These are phyloP conservation scores for Eupithecia dodoneata DNA, from an alignment of 2,888 invertebrate species.

Conservation along the genomic window DNA sequence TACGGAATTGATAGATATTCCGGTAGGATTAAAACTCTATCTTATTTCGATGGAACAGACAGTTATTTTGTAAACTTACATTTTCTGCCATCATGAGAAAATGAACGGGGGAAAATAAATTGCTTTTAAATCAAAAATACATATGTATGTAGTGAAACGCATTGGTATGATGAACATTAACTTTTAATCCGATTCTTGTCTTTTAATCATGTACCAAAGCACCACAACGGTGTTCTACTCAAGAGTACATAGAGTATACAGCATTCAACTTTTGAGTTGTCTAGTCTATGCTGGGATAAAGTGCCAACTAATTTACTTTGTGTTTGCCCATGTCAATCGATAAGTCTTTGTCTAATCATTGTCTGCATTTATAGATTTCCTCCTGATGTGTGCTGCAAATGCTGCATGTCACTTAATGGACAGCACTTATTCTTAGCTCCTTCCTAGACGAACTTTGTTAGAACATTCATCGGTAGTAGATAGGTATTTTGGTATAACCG, in stretches of 20 bases:
- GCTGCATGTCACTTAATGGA: neutral
- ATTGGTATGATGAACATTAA: neutral
- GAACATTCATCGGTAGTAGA: neutral
- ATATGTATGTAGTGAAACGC: neutral
- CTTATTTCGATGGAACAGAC: constrained; percentile 63
- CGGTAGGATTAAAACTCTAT: constrained; percentile 66
- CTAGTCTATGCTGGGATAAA: neutral
- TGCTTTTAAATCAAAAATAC: neutral
- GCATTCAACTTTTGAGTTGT: neutral
- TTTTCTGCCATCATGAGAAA: neutral
- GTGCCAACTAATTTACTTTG: neutral
- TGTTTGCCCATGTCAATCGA: neutral
- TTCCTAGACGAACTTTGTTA: neutral
- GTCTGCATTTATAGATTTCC: constrained; percentile 1
- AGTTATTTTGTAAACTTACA: neutral
- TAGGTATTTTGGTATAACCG: neutral
- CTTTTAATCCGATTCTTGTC: neutral
- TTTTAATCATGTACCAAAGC: neutral
- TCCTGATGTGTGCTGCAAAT: neutral
- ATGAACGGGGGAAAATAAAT: neutral
- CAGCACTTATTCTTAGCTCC: neutral
- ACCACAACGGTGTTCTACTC: neutral
- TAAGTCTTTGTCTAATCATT: neutral
- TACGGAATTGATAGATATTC: constrained; percentile 61
- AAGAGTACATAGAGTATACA: neutral